Percentiles rank a stretch among this genome's conserved stretches.
Evolutionary conservation across 35 echinoderm and acorn worm species (phyloP).

Genomic region (Apostichopus parvimensis): DNA sequence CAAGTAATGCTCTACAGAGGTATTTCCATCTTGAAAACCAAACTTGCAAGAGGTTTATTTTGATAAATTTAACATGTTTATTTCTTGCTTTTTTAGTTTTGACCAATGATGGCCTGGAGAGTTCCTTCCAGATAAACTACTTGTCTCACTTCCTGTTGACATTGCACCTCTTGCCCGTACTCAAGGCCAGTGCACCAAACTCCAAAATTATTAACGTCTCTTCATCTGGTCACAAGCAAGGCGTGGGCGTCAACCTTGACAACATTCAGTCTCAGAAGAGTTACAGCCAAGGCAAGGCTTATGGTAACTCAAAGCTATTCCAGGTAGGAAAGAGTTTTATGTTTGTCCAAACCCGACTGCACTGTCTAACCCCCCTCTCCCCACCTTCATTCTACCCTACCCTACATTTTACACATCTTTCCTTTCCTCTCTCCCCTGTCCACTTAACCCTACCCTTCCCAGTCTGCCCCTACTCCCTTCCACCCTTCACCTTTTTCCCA

Average conservation of each 20-base stretch:
- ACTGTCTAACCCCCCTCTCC: not conserved
- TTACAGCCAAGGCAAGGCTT: not conserved
- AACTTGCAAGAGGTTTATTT: too few species aligned
- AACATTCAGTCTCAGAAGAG: slow-evolving; percentile 35
- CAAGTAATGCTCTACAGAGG: too few species aligned
- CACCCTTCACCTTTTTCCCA: too few species aligned
- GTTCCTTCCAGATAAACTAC: slow-evolving; percentile 53
- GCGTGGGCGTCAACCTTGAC: not conserved
- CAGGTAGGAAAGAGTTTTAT: not conserved
- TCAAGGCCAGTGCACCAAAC: slow-evolving; percentile 46
- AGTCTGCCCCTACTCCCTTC: too few species aligned
- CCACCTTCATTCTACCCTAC: not conserved
- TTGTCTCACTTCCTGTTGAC: slow-evolving; percentile 57
- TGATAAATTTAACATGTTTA: too few species aligned
- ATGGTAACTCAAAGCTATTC: slow-evolving; percentile 48
- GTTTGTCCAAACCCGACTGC: not conserved
- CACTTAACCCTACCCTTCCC: too few species aligned
- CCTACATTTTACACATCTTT: too few species aligned
- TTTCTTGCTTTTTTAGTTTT: slow-evolving; percentile 6
- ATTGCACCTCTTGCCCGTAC: slow-evolving; percentile 40
- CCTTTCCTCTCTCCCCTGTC: too few species aligned
- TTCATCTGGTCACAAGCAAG: slow-evolving; percentile 7
- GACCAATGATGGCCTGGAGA: slow-evolving; percentile 48
- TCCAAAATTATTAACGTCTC: slow-evolving; percentile 47
- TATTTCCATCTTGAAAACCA: too few species aligned